Evolutionary conservation across 2,888 invertebrate species (phyloP), one percentile per base, ranked within the genome.

Genomic region (Brachycybe producta): DNA sequence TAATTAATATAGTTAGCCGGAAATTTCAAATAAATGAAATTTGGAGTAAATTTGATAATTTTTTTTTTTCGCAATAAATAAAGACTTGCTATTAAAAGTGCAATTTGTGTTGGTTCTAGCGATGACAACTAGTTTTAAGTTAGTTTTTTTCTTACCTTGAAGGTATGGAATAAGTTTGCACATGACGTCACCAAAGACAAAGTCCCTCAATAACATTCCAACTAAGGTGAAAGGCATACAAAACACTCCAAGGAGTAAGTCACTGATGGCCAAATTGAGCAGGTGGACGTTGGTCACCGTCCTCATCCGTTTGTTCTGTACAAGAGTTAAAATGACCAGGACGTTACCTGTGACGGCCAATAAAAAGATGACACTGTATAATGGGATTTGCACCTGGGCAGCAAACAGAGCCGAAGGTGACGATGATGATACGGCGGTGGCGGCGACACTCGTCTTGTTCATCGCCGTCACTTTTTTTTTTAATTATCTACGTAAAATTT

Each of bases 171-270:
- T 80, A 13, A 84, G 67, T 61, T 81, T 80, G 69, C 86, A 86
- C 71, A 86, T 76, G 4, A 73, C 67, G 2, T 77, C 73, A 1
- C 86, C 86, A 57, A 86, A 86, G 40, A 87, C 73, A 63, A 84
- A 84, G 61, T 80, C 75, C 58, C 79, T 69, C 58, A 84, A 72
- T 40, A 84, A 73, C 58, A 81, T 79, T 1, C 84, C 84, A 2
- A 83, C 75, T 7, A 86, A 70, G 0, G 85, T 86, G 61, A 85
- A 83, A 0, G 86, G 86, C 72, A 87, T 79, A 62, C 85, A 86
- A 64, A 87, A 81, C 0, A 85, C 83, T 0, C 84, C 83, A 39
- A 87, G 71, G 38, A 87, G 71, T 52, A 87, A 74, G 62, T 87
- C 86, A 1, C 80, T 78, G 55, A 80, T 72, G 0, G 82, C 67